These are phyloP conservation scores for Sternotherus odoratus DNA, from an alignment of 2,797 vertebrate species.

Conservation along the genomic window DNA sequence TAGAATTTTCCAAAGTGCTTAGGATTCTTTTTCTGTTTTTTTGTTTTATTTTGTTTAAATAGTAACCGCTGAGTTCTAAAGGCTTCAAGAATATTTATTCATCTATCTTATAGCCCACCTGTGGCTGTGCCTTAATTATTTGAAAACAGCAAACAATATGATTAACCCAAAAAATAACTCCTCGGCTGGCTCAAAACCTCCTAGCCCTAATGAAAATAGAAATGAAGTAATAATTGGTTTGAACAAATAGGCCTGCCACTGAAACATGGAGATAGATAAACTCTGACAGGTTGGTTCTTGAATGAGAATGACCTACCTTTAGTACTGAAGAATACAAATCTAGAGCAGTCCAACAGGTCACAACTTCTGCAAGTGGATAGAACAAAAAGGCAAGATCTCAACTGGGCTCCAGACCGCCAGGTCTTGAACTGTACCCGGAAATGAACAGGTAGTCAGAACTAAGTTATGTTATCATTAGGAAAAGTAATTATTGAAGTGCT, in stretches of 20 bases:
- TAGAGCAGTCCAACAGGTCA: neutral
- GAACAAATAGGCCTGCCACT: neutral
- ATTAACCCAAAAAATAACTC: neutral
- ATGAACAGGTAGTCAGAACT: neutral
- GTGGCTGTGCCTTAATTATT: neutral
- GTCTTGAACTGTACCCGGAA: neutral
- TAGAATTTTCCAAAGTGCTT: slow-evolving; percentile 49
- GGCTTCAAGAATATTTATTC: slow-evolving; percentile 10
- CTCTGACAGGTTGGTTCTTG: neutral
- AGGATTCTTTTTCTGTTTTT: neutral
- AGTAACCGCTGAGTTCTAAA: slow-evolving; percentile 15
- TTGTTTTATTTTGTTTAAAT: neutral
- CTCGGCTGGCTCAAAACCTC: slow-evolving; percentile 12
- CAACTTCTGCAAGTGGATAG: fast-evolving
- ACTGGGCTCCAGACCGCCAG: neutral
- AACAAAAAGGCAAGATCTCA: neutral
- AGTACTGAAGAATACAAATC: neutral
- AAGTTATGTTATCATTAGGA: neutral
- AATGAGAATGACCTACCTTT: neutral
- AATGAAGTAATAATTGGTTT: neutral
- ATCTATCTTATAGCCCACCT: slow-evolving; percentile 41
- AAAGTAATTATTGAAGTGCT: neutral
- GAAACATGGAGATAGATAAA: neutral
- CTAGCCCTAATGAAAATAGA: neutral
- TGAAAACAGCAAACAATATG: slow-evolving; percentile 40